Evolutionary conservation across 1,140 invertebrate species (phyloP).

Genomic region (Periplaneta americana): DNA sequence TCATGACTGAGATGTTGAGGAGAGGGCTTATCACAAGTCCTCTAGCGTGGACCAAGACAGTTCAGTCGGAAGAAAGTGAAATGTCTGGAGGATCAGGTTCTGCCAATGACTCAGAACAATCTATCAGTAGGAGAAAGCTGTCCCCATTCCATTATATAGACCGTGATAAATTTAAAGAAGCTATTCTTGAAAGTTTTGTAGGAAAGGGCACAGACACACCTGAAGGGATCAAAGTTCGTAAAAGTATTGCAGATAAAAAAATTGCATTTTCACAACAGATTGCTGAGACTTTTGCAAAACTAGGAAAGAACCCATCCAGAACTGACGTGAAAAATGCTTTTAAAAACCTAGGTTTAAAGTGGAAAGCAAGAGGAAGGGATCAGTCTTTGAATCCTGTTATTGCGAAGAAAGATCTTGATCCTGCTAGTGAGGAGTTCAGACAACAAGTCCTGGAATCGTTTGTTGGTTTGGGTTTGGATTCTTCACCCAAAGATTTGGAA

Average conservation of each 20-base stretch:
- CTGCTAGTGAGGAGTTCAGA: neutral
- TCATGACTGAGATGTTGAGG: conserved; percentile 1
- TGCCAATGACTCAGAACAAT: neutral
- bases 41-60: neutral
- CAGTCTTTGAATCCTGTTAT: neutral
- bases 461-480: neutral
- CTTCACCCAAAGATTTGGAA: neutral
- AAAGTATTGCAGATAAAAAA: neutral
- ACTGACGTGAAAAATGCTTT: neutral
- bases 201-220: neutral
- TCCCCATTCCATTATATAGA: neutral
- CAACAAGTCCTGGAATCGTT: neutral
- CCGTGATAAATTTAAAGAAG: neutral
- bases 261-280: neutral
- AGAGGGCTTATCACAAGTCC: neutral
- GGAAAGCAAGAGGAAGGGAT: neutral
- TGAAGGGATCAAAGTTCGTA: neutral
- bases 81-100: neutral
- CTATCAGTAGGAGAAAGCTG: neutral
- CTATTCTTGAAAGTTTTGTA: neutral
- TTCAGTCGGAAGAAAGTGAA: neutral
- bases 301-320: neutral
- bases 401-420: neutral
- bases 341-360: neutral
- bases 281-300: neutral